Evolutionary conservation across 2,888 invertebrate species (phyloP).

Genomic region (Eulithis prunata): DNA sequence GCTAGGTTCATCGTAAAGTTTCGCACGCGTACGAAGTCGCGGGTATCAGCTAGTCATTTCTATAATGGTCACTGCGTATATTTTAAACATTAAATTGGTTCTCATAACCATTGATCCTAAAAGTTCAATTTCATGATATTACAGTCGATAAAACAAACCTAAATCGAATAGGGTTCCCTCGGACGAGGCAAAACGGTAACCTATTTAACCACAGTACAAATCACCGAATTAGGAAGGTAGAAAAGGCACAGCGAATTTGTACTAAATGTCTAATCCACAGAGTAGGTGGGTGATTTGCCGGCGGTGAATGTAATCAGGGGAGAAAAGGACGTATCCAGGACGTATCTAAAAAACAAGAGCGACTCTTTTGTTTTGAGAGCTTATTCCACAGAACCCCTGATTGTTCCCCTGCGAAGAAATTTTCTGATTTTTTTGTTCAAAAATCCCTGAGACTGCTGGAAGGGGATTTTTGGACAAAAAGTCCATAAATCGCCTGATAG

Average conservation of each 20-base stretch:
- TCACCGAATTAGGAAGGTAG: constrained; percentile 43
- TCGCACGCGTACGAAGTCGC: no score
- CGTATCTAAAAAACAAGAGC: no score
- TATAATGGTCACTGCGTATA: not conserved
- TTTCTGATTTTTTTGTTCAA: no score
- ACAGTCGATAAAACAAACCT: constrained; percentile 11
- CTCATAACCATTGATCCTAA: not conserved
- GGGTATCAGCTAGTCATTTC: no score
- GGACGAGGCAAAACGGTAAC: constrained; percentile 15
- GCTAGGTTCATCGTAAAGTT: no score
- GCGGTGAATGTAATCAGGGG: constrained; percentile 15
- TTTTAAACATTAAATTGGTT: not conserved
- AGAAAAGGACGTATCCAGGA: not conserved
- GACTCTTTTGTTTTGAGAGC: no score
- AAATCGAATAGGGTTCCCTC: constrained; percentile 10
- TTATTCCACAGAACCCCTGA: no score
- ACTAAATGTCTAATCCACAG: constrained; percentile 44
- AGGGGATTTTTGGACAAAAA: no score
- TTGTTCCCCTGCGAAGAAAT: no score
- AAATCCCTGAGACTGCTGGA: no score
- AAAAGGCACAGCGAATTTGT: constrained; percentile 40
- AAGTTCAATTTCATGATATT: constrained; percentile 3
- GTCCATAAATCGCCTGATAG: no score
- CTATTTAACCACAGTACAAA: constrained; percentile 37
- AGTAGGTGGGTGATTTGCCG: constrained; percentile 33